phyloP scores from a whole-genome alignment of 64 coral and sea anemone genomes.

The Stichodactyla helianthus region DNA sequence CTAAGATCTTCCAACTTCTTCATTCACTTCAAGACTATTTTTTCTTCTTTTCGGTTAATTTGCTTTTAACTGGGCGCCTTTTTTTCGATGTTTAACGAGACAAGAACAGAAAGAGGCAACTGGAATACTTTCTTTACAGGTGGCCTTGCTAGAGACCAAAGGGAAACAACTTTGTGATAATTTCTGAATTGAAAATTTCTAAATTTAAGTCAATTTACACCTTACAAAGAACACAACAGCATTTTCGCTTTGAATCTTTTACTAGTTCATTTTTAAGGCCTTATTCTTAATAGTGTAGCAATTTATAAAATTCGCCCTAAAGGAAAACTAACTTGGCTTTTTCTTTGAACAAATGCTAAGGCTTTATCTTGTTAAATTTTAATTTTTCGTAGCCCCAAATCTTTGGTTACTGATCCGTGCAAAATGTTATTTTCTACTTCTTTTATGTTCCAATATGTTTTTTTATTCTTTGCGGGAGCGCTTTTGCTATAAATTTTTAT shows the following conservation, averaged over 20 bases:
- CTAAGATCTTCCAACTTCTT: neutral
- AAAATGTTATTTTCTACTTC: neutral
- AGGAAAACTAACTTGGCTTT: neutral
- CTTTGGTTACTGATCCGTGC: neutral
- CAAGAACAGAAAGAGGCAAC: neutral
- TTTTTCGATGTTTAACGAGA: neutral
- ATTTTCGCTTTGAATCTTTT: conserved; percentile 1
- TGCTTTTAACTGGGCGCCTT: neutral
- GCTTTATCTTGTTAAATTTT: neutral
- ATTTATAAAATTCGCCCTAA: neutral
- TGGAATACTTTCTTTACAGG: neutral
- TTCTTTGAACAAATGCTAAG: neutral
- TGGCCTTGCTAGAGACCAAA: conserved; percentile 12
- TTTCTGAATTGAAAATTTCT: conserved; percentile 16
- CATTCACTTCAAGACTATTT: neutral
- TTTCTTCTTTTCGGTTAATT: neutral
- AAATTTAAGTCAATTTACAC: conserved; percentile 18
- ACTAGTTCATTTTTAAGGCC: neutral
- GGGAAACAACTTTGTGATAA: neutral
- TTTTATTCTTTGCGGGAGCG: conserved; percentile 5
- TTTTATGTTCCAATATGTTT: neutral
- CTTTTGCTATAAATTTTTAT: neutral
- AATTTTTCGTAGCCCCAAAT: neutral
- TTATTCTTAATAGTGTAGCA: conserved; percentile 10
- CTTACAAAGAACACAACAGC: conserved; percentile 1